Percentiles rank a stretch among this genome's conserved stretches.
Conservation (phyloP, 2,113 vertebrate species). For the Sapajus apella region DNA sequence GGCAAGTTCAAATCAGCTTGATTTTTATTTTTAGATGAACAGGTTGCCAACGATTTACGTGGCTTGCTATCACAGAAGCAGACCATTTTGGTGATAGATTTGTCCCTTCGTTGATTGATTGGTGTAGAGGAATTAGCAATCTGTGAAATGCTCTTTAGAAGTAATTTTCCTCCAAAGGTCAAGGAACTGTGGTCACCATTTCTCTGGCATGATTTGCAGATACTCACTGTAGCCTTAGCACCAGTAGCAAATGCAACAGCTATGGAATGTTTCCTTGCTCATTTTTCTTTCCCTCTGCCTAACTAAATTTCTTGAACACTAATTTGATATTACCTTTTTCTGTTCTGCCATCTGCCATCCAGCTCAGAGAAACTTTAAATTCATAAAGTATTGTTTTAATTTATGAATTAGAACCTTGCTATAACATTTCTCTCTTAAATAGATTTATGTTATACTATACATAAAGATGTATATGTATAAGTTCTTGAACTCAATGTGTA, state of each 20-base stretch:
- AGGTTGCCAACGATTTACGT: neutral
- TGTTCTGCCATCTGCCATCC: neutral
- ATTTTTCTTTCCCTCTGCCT: neutral
- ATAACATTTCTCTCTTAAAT: neutral
- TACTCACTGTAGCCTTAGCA: neutral
- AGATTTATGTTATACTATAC: neutral
- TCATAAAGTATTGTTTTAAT: neutral
- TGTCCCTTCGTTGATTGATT: neutral
- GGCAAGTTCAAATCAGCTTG: neutral
- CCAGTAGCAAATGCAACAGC: neutral
- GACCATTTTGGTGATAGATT: neutral
- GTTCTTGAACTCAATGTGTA: neutral
- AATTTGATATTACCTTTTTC: neutral
- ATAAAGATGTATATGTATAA: neutral
- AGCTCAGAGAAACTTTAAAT: neutral
- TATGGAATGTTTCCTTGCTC: neutral
- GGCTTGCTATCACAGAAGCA: neutral
- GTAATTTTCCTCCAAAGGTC: constrained; percentile 27
- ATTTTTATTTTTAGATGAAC: constrained; percentile 25
- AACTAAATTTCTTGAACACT: neutral
- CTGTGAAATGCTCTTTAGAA: constrained; percentile 46
- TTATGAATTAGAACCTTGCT: neutral
- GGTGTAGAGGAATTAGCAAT: neutral
- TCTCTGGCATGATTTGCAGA: constrained; percentile 14
- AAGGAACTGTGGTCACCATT: neutral